Base-by-base conservation (phyloP, 1,140 invertebrate species). In the Lysiphlebus fabarum region DNA sequence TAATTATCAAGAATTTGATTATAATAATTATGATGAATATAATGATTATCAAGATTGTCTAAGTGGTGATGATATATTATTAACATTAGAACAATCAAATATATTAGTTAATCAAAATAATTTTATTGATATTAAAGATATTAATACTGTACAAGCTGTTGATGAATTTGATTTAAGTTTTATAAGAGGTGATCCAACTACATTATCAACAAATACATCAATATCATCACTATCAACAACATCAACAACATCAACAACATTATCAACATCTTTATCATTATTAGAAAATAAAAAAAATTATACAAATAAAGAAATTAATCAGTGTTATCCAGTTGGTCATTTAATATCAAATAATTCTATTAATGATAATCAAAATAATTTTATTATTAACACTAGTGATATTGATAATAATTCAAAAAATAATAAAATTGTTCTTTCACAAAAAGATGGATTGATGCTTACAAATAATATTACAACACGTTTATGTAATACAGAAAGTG, bases 111-210 rank as follows among this genome's bases (percentile, higher is more conserved):
- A 65, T 9, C 65, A 70, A 10, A 51, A 51, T 0, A 65, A 70
- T 5, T 33, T 53, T 0, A 53, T 61, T 4, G 58, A 58, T 11
- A 45, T 36, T 5, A 65, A 69, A 34, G 63, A 64, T 4, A 48
- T 58, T 9, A 60, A 47, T 36, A 60, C 62, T 26, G 56, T 67
- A 10, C 72, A 73, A 14, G 65, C 63, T 6, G 59, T 69, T 0
- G 71, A 77, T 2, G 76, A 77, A 49, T 79, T 79, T 34, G 76
- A 79, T 41, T 63, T 79, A 4, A 77, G 72, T 53, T 62, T 77
- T 6, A 78, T 79, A n/a, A 68, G 77, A 34, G 74, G 76, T 0
- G 75, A 79, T 44, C 76, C 77, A 0, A 73, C 72, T 33, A 69
- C 68, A 6, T 41, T 79, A 49, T 5, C 55, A 2, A 56, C 51